These are phyloP conservation scores for Drosophila saltans DNA, from an alignment of 1,140 invertebrate genomes.

Conservation along the genomic window DNA sequence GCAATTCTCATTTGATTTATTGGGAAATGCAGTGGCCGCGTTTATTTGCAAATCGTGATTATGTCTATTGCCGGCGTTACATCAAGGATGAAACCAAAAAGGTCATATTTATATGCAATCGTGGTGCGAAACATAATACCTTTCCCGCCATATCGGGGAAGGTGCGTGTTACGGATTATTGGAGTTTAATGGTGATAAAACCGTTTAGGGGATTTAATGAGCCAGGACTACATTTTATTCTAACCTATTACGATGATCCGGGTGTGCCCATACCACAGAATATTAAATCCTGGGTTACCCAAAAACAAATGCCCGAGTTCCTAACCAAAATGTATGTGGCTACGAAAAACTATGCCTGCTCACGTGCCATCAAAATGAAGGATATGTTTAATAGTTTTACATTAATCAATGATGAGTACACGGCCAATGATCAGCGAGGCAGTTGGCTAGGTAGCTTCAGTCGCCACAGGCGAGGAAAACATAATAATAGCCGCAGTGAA, in stretches of 20 bases:
- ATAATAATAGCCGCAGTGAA: constrained; percentile 13
- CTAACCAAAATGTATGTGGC: constrained; percentile 81
- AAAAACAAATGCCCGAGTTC: constrained; percentile 83
- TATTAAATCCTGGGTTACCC: constrained; percentile 88
- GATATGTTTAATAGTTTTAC: constrained; percentile 71
- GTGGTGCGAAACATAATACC: constrained; percentile 80
- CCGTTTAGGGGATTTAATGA: constrained; percentile 83
- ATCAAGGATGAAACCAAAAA: constrained; percentile 84
- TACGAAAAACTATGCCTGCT: constrained; percentile 76
- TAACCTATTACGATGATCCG: constrained; percentile 95
- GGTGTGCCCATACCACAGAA: constrained; percentile 88
- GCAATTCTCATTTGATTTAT: constrained; percentile 90
- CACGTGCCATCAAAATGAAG: constrained; percentile 73
- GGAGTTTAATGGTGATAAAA: constrained; percentile 94
- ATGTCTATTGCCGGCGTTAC: constrained; percentile 92
- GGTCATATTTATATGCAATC: constrained; percentile 84
- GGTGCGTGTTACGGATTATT: constrained; percentile 89
- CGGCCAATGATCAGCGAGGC: constrained; percentile 67
- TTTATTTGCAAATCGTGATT: constrained; percentile 93
- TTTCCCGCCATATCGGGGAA: constrained; percentile 79
- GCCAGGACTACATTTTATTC: constrained; percentile 88
- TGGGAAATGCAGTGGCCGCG: constrained; percentile 95
- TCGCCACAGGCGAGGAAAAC: constrained; percentile 29
- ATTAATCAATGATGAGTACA: constrained; percentile 67
- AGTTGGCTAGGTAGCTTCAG: constrained; percentile 67